Conservation (phyloP, 1,140 invertebrate genomes). For the Sarcophaga peregrina region DNA sequence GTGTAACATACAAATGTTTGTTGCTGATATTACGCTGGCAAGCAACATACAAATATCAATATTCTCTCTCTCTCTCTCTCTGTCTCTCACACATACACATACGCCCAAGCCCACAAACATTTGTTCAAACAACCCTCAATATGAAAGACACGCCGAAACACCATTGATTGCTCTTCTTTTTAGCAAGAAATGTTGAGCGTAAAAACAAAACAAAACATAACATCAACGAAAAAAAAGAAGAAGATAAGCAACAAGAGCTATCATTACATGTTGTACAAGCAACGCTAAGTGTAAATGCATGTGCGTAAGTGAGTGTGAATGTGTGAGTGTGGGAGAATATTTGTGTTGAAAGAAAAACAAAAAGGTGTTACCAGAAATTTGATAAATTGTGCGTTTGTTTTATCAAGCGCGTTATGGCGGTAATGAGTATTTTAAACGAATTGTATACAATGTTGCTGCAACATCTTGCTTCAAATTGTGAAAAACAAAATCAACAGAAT, state of each 20-base stretch:
- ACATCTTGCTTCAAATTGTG: constrained; percentile 16
- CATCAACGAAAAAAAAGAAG: not conserved
- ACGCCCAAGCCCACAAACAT: not conserved
- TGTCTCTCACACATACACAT: constrained; percentile 9
- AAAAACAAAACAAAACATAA: not conserved
- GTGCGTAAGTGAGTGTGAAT: too few relatives aligned
- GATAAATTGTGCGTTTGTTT: constrained; percentile 33
- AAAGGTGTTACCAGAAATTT: not conserved
- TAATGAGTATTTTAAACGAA: not conserved
- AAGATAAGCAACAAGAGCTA: not conserved
- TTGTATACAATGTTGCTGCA: constrained; percentile 17
- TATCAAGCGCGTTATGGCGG: not conserved
- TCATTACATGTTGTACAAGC: not conserved
- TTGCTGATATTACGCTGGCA: not conserved
- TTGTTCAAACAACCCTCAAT: not conserved
- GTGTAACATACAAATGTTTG: not conserved
- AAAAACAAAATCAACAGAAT: not conserved
- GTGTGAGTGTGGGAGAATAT: not conserved
- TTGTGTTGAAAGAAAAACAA: constrained; percentile 2
- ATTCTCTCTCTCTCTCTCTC: too few relatives aligned
- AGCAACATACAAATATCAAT: not conserved
- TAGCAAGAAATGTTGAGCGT: constrained; percentile 27
- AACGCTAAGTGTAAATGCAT: too few relatives aligned
- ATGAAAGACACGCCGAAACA: too few relatives aligned
- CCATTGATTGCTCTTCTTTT: constrained; percentile 9